Conservation (phyloP, 37 sponge, comb jelly and placozoan species). For the Mnemiopsis leidyi region DNA sequence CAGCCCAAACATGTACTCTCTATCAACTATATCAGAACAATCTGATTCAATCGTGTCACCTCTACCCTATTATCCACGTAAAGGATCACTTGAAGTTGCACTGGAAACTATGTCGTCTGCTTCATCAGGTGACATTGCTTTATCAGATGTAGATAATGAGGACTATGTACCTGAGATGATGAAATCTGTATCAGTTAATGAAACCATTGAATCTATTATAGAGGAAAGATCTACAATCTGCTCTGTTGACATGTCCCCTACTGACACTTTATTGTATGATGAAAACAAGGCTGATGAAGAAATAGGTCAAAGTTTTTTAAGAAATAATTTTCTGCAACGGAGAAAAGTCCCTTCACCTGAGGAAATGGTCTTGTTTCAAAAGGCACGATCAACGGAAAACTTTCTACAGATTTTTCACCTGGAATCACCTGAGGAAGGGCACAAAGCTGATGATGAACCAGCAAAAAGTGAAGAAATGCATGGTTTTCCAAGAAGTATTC, state of each 20-base stretch:
- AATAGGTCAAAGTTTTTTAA: neutral
- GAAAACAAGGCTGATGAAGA: neutral
- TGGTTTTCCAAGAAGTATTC: neutral
- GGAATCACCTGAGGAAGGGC: neutral
- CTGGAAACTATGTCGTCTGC: neutral
- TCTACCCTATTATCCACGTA: neutral
- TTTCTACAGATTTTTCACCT: neutral
- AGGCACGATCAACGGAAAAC: no score
- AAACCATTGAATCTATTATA: neutral
- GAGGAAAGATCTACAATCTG: neutral
- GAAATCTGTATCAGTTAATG: neutral
- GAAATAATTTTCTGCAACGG: neutral
- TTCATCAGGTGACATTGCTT: neutral
- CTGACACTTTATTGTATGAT: no score
- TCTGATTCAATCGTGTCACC: neutral
- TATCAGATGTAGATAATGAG: neutral
- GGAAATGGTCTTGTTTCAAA: neutral
- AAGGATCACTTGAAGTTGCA: neutral
- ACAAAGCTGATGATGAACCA: neutral
- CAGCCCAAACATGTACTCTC: conserved; percentile 20
- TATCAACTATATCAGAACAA: conserved; percentile 1
- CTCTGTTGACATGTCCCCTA: no score
- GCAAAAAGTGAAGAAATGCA: neutral
- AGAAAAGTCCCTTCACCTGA: neutral
- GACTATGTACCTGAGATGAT: neutral